phyloP scores from a whole-genome alignment of 2,113 vertebrate genomes.

The Leiothrix lutea region DNA sequence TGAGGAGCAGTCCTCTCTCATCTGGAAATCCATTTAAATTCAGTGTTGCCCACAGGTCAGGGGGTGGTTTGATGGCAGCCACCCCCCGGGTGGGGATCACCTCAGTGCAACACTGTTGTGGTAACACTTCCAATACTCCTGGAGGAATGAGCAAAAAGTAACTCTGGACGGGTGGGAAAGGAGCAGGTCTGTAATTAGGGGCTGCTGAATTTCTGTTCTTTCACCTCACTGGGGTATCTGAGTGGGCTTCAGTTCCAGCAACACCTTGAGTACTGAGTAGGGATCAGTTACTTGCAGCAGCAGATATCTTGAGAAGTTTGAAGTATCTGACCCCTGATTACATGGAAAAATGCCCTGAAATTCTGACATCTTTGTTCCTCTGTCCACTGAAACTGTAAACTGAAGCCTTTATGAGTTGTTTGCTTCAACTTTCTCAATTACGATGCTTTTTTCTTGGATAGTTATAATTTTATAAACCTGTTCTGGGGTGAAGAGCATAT shows the following conservation, averaged over 20 bases:
- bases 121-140: background rate
- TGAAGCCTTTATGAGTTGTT: background rate
- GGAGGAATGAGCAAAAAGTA: background rate
- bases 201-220: background rate
- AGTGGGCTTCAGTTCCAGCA: background rate
- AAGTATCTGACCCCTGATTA: background rate
- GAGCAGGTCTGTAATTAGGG: background rate
- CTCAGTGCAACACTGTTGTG: background rate
- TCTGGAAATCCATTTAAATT: background rate
- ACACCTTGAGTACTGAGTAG: fast-evolving
- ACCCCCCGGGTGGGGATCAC: fast-evolving
- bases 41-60: background rate
- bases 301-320: background rate
- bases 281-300: background rate
- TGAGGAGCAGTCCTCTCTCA: background rate
- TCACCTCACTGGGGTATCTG: background rate
- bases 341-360: background rate
- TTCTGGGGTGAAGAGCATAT: background rate
- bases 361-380: background rate
- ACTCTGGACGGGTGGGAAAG: background rate
- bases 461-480: background rate
- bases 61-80: background rate
- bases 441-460: background rate
- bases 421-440: background rate
- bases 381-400: background rate